phyloP scores from a whole-genome alignment of 2,113 vertebrate genomes.

The Syngnathus floridae region DNA sequence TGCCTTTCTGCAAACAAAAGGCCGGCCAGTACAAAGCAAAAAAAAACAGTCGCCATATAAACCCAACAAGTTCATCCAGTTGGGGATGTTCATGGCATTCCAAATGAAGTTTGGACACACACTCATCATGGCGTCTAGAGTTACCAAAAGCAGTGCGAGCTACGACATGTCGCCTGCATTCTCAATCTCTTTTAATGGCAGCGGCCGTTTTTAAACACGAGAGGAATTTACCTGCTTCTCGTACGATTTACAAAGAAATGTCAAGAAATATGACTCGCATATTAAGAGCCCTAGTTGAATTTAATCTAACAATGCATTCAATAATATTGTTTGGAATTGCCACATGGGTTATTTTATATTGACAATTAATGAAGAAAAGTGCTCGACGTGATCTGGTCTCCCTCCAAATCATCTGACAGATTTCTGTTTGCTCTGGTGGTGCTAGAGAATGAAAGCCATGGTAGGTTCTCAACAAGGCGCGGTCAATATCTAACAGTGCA shows the following conservation, averaged over 20 bases:
- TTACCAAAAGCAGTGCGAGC: slow-evolving; percentile 34
- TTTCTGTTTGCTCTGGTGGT: slow-evolving; percentile 36
- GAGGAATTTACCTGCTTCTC: slow-evolving; percentile 11
- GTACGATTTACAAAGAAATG: not conserved
- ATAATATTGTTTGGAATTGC: not conserved
- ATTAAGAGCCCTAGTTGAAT: not conserved
- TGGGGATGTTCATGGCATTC: slow-evolving; percentile 42
- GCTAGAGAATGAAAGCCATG: slow-evolving; percentile 11
- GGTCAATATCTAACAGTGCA: slow-evolving; percentile 37
- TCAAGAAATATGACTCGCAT: not conserved
- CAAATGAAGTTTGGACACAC: slow-evolving; percentile 21
- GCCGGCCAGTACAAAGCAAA: slow-evolving; percentile 25
- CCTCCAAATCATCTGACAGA: slow-evolving; percentile 28
- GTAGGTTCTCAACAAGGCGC: slow-evolving; percentile 24
- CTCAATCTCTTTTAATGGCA: slow-evolving; percentile 25
- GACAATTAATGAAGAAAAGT: slow-evolving; percentile 2
- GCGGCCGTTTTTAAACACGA: slow-evolving; percentile 2
- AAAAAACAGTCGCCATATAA: slow-evolving; percentile 28
- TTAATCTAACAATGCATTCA: not conserved
- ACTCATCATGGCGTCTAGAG: slow-evolving; percentile 24
- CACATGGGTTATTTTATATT: not conserved
- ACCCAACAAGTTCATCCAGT: slow-evolving; percentile 61
- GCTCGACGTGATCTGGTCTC: not conserved
- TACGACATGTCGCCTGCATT: slow-evolving; percentile 32
- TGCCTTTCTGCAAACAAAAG: slow-evolving; percentile 34